Percentiles rank a stretch among this genome's conserved stretches.
Evolutionary conservation across 1,140 invertebrate species (phyloP).

Genomic region (Homalodisca vitripennis): DNA sequence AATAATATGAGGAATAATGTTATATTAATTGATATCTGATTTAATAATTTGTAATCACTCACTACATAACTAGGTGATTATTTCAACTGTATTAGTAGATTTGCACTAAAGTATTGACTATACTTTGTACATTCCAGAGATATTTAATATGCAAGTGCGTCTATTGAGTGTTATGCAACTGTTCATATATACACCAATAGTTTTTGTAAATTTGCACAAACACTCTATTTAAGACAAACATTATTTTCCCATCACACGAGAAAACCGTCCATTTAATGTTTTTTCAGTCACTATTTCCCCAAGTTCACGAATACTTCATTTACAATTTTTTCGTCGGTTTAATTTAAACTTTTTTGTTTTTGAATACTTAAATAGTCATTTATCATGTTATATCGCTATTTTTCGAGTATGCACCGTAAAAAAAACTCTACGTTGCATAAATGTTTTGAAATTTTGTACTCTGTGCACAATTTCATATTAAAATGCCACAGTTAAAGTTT

Average conservation of each 20-base stretch:
- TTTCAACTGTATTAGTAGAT: neutral
- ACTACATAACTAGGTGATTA: no score
- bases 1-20: neutral
- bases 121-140: neutral
- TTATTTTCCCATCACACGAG: neutral
- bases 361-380: neutral
- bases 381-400: neutral
- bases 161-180: no score
- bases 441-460: neutral
- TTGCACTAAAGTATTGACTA: neutral
- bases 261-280: slow-evolving; percentile 4
- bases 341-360: neutral
- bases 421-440: neutral
- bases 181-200: slow-evolving; percentile 15
- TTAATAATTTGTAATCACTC: neutral
- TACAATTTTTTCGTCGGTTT: neutral
- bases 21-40: neutral
- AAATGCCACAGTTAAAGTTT: no score
- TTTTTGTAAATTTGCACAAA: slow-evolving; percentile 7
- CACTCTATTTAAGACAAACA: neutral
- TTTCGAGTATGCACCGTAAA: neutral
- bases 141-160: no score
- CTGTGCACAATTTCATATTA: no score
- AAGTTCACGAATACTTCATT: neutral
- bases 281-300: neutral